phyloP scores from a whole-genome alignment of 30 jellyfish, hydroid and myxozoan species.

The Thelohanellus kitauei region DNA sequence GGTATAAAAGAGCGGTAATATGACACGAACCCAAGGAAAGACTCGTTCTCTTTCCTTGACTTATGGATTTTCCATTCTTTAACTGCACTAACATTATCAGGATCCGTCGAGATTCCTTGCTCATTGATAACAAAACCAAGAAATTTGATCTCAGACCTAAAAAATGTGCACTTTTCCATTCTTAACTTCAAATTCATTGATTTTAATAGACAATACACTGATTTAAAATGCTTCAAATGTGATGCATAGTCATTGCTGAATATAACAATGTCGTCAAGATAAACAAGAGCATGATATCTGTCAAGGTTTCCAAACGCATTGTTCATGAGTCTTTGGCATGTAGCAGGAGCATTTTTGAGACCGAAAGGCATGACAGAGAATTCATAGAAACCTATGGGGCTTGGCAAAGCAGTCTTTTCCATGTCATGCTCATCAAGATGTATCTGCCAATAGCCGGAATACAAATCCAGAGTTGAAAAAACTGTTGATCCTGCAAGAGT shows the following conservation, averaged over 20 bases:
- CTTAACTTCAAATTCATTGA: conserved; percentile 3
- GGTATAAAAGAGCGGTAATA: conserved; percentile 4
- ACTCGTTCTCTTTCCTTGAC: conserved; percentile 4
- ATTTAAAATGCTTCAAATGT: conserved; percentile 4
- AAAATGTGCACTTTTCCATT: conserved; percentile 13
- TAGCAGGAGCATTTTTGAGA: conserved; percentile 18
- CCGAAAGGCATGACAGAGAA: conserved; percentile 15
- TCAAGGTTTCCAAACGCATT: conserved; percentile 11
- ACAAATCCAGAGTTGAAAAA: conserved; percentile 11
- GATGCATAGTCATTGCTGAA: conserved; percentile 2
- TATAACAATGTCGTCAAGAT: conserved; percentile 13
- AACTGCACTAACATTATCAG: conserved; percentile 7
- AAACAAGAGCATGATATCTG: conserved; percentile 12
- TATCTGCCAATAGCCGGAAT: conserved; percentile 17
- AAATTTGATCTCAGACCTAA: conserved; percentile 2
- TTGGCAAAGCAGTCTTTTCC: too few relatives aligned
- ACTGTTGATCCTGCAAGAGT: conserved; percentile 5
- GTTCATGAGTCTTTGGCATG: conserved; percentile 18
- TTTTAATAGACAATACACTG: conserved; percentile 6
- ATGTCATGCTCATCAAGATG: conserved; percentile 7
- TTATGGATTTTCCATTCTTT: conserved; percentile 1
- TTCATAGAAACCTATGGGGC: too few relatives aligned
- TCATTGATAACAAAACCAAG: conserved; percentile 6
- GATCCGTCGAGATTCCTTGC: conserved; percentile 10
- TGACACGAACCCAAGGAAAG: conserved; percentile 16